Evolutionary conservation across 2,113 vertebrate genomes (phyloP).

Genomic region (Gymnarchus niloticus): DNA sequence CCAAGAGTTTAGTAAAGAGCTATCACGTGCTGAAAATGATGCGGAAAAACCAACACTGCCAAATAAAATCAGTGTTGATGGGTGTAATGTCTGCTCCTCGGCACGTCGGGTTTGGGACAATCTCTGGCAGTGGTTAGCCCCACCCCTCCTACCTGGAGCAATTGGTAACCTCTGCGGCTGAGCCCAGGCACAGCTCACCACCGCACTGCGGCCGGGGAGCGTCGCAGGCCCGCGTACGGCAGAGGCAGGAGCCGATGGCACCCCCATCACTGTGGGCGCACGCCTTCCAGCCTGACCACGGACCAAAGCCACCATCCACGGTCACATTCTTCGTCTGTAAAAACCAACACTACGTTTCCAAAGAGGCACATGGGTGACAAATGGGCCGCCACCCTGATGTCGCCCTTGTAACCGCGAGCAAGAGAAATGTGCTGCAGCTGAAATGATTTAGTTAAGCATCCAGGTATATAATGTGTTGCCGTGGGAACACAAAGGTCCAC

Average conservation of each 20-base stretch:
- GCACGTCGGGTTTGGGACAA: neutral
- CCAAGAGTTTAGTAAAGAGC: neutral
- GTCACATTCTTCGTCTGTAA: slow-evolving; percentile 79
- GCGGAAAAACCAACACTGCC: neutral
- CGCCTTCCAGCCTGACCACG: slow-evolving; percentile 76
- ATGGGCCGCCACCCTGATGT: neutral
- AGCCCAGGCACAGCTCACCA: slow-evolving; percentile 73
- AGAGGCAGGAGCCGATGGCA: slow-evolving; percentile 74
- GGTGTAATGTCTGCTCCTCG: neutral
- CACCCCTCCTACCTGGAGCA: slow-evolving; percentile 77
- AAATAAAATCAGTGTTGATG: neutral
- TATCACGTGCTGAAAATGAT: neutral
- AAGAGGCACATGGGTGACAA: neutral
- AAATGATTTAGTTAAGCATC: neutral
- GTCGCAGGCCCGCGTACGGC: slow-evolving; percentile 77
- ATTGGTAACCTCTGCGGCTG: slow-evolving; percentile 83
- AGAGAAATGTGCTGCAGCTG: neutral
- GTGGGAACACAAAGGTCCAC: too few species aligned
- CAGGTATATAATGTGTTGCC: neutral
- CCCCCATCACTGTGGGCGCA: slow-evolving; percentile 76
- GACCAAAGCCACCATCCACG: slow-evolving; percentile 75
- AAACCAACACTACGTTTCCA: neutral
- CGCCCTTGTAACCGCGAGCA: neutral
- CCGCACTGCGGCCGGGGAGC: slow-evolving; percentile 79
- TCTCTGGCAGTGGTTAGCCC: neutral